phyloP scores from a whole-genome alignment of 1,140 invertebrate genomes.

The Brachystomella parvula region DNA sequence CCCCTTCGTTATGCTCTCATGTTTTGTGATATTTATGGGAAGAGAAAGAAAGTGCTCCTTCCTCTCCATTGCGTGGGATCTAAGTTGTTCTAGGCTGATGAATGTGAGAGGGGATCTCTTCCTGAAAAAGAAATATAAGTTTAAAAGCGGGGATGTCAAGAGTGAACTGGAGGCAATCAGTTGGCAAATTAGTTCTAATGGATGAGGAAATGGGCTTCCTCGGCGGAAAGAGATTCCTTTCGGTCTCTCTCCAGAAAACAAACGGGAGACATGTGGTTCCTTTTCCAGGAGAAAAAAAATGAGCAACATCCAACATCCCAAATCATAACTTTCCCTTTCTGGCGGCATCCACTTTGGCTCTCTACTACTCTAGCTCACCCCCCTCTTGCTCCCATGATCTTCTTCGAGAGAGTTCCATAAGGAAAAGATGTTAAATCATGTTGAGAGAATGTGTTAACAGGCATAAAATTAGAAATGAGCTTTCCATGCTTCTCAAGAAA shows the following conservation, averaged over 20 bases:
- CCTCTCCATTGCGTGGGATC: too few relatives aligned
- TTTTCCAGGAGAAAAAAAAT: background rate
- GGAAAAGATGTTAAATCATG: background rate
- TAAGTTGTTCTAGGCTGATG: too few relatives aligned
- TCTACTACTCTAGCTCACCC: background rate
- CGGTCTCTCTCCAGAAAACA: background rate
- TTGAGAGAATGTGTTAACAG: background rate
- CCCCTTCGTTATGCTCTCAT: background rate
- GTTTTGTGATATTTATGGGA: background rate
- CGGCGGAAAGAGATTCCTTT: background rate
- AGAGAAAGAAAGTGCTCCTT: background rate
- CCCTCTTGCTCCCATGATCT: background rate
- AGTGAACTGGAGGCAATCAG: background rate
- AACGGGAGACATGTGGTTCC: background rate
- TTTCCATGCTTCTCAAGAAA: background rate
- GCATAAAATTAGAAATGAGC: background rate
- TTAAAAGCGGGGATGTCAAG: too few relatives aligned
- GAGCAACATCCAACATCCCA: background rate
- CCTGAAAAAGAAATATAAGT: too few relatives aligned
- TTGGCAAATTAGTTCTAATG: background rate
- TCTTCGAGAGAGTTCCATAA: background rate
- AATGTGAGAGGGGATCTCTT: too few relatives aligned
- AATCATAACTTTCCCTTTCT: slow-evolving; percentile 8
- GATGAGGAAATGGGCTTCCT: background rate
- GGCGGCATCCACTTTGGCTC: background rate